Evolutionary conservation across 1,140 invertebrate genomes (phyloP).

Genomic region (Coboldia fuscipes): DNA sequence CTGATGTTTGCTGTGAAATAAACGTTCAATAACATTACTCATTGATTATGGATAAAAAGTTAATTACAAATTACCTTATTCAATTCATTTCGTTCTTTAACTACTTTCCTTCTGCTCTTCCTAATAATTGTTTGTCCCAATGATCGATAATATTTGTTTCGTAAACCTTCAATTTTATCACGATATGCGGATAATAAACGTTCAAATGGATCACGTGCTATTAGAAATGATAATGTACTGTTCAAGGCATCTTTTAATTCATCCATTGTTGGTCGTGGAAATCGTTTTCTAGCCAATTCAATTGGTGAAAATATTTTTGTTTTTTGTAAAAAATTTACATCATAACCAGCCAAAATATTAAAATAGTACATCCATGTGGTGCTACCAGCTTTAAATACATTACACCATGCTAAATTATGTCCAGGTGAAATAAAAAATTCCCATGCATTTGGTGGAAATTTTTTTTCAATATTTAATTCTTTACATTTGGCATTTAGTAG

Average conservation of each 20-base stretch:
- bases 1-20: background rate
- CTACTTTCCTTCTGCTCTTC: conserved; percentile 18
- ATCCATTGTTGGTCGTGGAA: conserved; percentile 29
- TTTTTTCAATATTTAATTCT: conserved; percentile 12
- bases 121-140: conserved; percentile 39
- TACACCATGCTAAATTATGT: conserved; percentile 52
- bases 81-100: conserved; percentile 14
- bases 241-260: conserved; percentile 29
- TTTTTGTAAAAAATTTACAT: conserved; percentile 29
- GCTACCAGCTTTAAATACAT: conserved; percentile 58
- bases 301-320: conserved; percentile 31
- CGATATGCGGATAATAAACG: conserved; percentile 71
- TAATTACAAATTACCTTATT: background rate
- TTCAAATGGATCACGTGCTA: conserved; percentile 81
- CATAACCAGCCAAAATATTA: conserved; percentile 41
- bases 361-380: conserved; percentile 65
- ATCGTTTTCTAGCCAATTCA: conserved; percentile 32
- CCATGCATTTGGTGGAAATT: conserved; percentile 33
- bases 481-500: conserved; percentile 12
- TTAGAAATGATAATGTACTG: conserved; percentile 44
- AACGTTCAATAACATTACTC: background rate
- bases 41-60: background rate
- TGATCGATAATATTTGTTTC: conserved; percentile 43
- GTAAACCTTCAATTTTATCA: conserved; percentile 64
- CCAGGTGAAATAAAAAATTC: conserved; percentile 51